These are phyloP conservation scores for Bombus pyrosoma DNA, from an alignment of 1,140 invertebrate species.

Conservation along the genomic window DNA sequence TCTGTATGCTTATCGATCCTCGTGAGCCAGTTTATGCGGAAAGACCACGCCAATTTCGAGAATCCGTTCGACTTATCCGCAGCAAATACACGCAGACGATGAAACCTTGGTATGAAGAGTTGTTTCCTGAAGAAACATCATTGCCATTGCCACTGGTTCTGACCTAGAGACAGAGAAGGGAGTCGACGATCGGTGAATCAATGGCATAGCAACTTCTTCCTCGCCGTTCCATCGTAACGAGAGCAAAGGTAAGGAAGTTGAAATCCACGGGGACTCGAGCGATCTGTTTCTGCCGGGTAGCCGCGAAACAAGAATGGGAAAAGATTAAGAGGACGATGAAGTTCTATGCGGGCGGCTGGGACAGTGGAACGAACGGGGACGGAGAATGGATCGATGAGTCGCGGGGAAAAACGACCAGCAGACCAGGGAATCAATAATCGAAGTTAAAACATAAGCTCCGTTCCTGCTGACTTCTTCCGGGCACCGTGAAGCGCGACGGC, in stretches of 20 bases:
- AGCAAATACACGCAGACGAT: no score
- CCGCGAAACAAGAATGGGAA: background rate
- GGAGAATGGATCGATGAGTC: constrained; percentile 9
- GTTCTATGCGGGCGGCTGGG: background rate
- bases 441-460: constrained; percentile 39
- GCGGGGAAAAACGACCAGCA: background rate
- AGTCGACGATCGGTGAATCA: background rate
- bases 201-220: background rate
- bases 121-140: background rate
- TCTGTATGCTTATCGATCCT: constrained; percentile 54
- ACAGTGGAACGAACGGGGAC: background rate
- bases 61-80: background rate
- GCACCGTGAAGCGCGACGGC: constrained; percentile 29
- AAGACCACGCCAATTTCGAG: constrained; percentile 27
- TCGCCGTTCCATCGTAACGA: no score
- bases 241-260: background rate
- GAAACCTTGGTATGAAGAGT: no score
- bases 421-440: constrained; percentile 31
- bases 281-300: background rate
- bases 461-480: background rate
- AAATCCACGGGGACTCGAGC: background rate
- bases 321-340: constrained; percentile 17
- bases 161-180: background rate
- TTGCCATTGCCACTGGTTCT: constrained; percentile 10
- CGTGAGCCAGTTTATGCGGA: constrained; percentile 42